Percentiles rank a stretch among this genome's conserved stretches.
Evolutionary conservation across 92 coral and sea anemone genomes (phyloP).

Genomic region (Bergia sp.): DNA sequence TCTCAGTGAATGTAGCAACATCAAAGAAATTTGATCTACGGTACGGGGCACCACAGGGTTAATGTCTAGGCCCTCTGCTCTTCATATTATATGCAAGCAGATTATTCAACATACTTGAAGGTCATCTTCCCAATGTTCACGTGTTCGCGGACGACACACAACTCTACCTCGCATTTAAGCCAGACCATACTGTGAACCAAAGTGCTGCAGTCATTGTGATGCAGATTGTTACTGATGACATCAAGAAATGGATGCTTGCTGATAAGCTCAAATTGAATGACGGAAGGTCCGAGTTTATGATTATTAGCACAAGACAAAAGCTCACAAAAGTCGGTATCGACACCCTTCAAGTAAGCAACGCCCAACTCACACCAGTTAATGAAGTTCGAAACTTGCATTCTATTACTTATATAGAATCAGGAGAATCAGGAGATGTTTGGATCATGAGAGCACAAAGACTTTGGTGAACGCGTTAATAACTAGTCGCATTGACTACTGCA

Average conservation of each 20-base stretch:
- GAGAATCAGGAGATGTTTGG: not conserved
- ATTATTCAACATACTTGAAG: not conserved
- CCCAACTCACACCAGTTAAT: not conserved
- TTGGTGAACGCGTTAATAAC: too few species aligned
- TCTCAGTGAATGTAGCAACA: not conserved
- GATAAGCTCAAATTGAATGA: not conserved
- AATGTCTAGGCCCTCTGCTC: conserved; percentile 1
- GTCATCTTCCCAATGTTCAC: not conserved
- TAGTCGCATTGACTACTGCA: too few species aligned
- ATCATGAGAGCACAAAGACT: not conserved
- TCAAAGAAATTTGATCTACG: not conserved
- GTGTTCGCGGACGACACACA: not conserved
- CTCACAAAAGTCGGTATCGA: not conserved
- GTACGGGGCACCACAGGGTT: not conserved
- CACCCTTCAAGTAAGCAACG: not conserved
- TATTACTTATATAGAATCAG: not conserved
- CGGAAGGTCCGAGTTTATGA: not conserved
- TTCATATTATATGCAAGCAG: not conserved
- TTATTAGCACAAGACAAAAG: not conserved
- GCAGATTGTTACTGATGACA: not conserved
- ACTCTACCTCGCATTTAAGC: not conserved
- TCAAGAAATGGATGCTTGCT: not conserved
- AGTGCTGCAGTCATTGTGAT: not conserved
- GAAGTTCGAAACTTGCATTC: not conserved
- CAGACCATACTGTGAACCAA: not conserved